Evolutionary conservation across 1,140 invertebrate species (phyloP), one percentile per base, ranked within the genome.

Genomic region (Drosophila eugracilis): DNA sequence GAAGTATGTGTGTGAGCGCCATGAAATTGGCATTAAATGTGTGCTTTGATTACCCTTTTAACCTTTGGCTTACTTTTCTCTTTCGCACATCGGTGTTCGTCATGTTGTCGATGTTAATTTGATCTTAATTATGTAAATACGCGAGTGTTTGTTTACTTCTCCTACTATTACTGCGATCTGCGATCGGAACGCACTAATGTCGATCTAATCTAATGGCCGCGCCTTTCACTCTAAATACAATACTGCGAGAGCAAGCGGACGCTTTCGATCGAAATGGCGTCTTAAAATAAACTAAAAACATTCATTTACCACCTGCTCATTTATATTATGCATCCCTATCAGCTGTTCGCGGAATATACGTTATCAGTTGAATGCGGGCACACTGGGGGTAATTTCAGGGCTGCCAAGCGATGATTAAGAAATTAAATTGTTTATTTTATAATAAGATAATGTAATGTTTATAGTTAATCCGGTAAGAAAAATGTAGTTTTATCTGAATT

Each of bases 51-150:
- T 39, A 59, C 45, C 37, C 32, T 62, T 47, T 73, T 81, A 42
- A 75, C 60, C 75, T 79, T 66, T 79, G 52, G 9, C 81, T 37
- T 81, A 86, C 81, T 71, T 86, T 86, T 74, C 81, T 77, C 67
- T 86, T 81, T 44, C 81, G 77, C 74, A 86, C 69, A 55, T 88
- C 81, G 54, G 42, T 70, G 54, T 57, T 70, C 47, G 77, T 49
- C 83, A 88, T 86, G 59, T 42, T 73, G 47, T 57, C 49, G 14
- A 36, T 58, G 21, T 36, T 41, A 58, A 26, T 65, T 66, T 79
- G 32, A 48, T 60, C 34, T 47, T 48, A 50, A 69, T 70, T 59
- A 59, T 76, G 41, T 76, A 86, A 86, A 80, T 32, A 52, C 45
- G 24, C 19, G 15, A n/a, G 36, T 4, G 44, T 24, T 65, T 28